phyloP scores from a whole-genome alignment of 2,888 invertebrate species.

The Scrobipalpa atriplicella region DNA sequence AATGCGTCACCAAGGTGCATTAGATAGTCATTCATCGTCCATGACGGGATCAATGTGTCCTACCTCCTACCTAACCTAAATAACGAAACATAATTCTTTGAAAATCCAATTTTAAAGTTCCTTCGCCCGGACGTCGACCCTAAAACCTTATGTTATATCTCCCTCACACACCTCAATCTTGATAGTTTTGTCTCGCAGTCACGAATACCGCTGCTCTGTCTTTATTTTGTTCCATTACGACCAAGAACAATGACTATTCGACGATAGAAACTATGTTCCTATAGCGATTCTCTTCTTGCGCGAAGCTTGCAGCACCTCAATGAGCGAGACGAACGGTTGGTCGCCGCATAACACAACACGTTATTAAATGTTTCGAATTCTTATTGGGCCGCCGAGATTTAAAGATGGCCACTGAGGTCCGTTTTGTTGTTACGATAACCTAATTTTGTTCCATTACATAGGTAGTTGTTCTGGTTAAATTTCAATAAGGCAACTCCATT shows the following conservation, averaged over 20 bases:
- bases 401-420: constrained; percentile 79
- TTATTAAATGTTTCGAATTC: constrained; percentile 72
- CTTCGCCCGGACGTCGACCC: constrained; percentile 80
- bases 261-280: constrained; percentile 64
- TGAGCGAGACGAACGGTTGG: constrained; percentile 64
- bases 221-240: constrained; percentile 81
- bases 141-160: constrained; percentile 71
- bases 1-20: background rate
- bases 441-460: constrained; percentile 74
- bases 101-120: constrained; percentile 76
- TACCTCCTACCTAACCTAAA: constrained; percentile 66
- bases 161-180: constrained; percentile 53
- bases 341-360: constrained; percentile 38
- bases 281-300: constrained; percentile 67
- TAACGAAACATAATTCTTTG: constrained; percentile 67
- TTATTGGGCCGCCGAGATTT: constrained; percentile 75
- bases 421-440: constrained; percentile 80
- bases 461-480: constrained; percentile 73
- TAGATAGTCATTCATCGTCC: constrained; percentile 40
- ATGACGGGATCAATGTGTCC: constrained; percentile 58
- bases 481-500: constrained; percentile 77
- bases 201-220: constrained; percentile 81
- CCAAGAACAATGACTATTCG: constrained; percentile 80
- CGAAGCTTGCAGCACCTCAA: constrained; percentile 34
- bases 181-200: constrained; percentile 72